Base-by-base conservation (phyloP, 37 sponge, comb jelly and placozoan genomes). In the Bolinopsis microptera region DNA sequence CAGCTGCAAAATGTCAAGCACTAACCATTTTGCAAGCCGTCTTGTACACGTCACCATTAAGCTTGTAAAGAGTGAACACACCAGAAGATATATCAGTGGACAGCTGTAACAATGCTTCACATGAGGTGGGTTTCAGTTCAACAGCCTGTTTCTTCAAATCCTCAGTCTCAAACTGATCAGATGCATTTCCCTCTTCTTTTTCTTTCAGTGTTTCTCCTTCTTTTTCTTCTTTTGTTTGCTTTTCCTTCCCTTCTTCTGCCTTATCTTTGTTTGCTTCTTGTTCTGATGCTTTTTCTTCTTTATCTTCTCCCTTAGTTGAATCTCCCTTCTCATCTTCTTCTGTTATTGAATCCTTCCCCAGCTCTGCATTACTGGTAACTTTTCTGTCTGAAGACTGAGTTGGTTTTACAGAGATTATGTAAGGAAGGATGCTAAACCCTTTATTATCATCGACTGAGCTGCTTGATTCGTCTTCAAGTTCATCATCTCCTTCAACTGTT, bases 1-100 rank as follows among this genome's bases (percentile, higher is more conserved):
- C n/a, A n/a, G n/a, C n/a, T n/a, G n/a, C n/a, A n/a, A n/a, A n/a
- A n/a, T n/a, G n/a, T n/a, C n/a, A n/a, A n/a, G n/a, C n/a, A n/a
- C n/a, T 48, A 39, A 86, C 90, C 90, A 86, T 86, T 40, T 86
- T 86, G 26, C 90, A 86, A 38, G 3, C 38, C 1, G 90, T 39
- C 26, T 86, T 13, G 39, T 39, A 86, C 26, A 16, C n/a, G 40
- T 86, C 61, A 0, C 90, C 90, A 24, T 86, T 39, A 22, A n/a
- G 8, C 26, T 39, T 34, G 35, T 41, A 39, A 35, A 86, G 9
- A 1, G 0, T 3, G 36, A 39, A 86, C 3, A 86, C 30, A 9
- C 90, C 90, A 13, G 90, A 86, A 0, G 40, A 8, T 0, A 86
- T 39, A 24, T 86, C 90, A 1, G 48, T 40, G 13, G 90, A 86